Base-by-base conservation (phyloP, 1,140 invertebrate species). In the Aradophagus sp. region DNA sequence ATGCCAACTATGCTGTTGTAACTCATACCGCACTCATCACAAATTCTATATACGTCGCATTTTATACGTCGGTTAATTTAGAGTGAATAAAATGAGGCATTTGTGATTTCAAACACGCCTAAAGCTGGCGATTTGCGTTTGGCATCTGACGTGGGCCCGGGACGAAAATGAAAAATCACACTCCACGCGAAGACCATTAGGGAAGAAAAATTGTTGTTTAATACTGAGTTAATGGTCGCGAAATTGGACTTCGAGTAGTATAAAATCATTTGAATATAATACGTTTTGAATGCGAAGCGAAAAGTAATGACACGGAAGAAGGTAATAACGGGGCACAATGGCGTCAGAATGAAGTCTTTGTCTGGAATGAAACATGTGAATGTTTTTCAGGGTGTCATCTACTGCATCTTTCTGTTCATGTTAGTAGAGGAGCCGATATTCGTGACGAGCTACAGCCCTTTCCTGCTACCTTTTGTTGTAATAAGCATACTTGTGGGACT, bases 401-500 rank as follows among this genome's bases (percentile, higher is more conserved):
- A 79, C 56, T 79, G 78, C 56, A 65, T 80, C 42, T 59, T 81
- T 5, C 73, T 84, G 12, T 80, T 81, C 45, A 78, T 85, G 74
- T 65, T 73, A 1, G 73, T 73, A 12, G 81, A 85, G 39, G 74
- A 83, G 44, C 71, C 80, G 14, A 52, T 68, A 14, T 66, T 83
- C 6, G 67, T 65, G 14, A 68, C 29, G 7, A 80, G 65, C 36
- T 84, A 84, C 50, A 70, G 67, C 7, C 13, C 76, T 6, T 86
- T 70, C 38, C 41, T 86, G 12, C 82, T 84, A 41, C 82, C 83
- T 8, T 34, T 83, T 8, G 59, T 72, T 13, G 27, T 84, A 19
- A 74, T 71, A 38, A 86, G 83, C 52, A 84, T 86, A 65, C 77
- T 86, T 20, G 17, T 81, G 5, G 84, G 77, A 29, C 66, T 86